phyloP scores from a whole-genome alignment of 2,888 invertebrate genomes.

The Stramonita haemastoma region DNA sequence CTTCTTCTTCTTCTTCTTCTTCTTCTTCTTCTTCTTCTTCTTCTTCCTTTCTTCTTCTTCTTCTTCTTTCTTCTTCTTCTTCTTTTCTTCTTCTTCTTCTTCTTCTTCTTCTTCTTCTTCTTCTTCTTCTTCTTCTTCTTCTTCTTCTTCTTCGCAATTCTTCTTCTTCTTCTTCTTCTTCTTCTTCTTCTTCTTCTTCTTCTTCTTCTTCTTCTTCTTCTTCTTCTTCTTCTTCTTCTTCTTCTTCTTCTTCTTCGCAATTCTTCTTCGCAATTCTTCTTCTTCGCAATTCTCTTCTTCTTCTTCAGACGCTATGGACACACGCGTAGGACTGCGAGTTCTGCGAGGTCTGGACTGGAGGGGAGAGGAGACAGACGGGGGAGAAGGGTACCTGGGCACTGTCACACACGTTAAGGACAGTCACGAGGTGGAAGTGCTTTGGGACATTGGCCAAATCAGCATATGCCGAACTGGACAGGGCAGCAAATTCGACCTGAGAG shows the following conservation, averaged over 20 bases:
- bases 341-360: constrained; percentile 37
- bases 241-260: too few species aligned
- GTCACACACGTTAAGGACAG: constrained; percentile 21
- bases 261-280: too few species aligned
- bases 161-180: neutral
- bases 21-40: neutral
- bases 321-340: neutral
- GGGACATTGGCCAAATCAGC: constrained; percentile 80
- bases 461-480: constrained; percentile 88
- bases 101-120: neutral
- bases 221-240: too few species aligned
- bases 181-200: neutral
- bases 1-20: neutral
- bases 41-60: neutral
- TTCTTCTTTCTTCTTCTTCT: neutral
- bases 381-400: constrained; percentile 34
- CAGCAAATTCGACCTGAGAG: constrained; percentile 86
- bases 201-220: neutral
- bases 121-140: neutral
- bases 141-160: neutral
- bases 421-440: neutral
- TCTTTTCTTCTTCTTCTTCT: neutral
- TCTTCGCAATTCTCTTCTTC: too few species aligned
- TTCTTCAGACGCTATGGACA: neutral
- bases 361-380: constrained; percentile 26